Evolutionary conservation across 2,888 invertebrate genomes (phyloP), one percentile per base, ranked within the genome.

Genomic region (Acleris laterana): DNA sequence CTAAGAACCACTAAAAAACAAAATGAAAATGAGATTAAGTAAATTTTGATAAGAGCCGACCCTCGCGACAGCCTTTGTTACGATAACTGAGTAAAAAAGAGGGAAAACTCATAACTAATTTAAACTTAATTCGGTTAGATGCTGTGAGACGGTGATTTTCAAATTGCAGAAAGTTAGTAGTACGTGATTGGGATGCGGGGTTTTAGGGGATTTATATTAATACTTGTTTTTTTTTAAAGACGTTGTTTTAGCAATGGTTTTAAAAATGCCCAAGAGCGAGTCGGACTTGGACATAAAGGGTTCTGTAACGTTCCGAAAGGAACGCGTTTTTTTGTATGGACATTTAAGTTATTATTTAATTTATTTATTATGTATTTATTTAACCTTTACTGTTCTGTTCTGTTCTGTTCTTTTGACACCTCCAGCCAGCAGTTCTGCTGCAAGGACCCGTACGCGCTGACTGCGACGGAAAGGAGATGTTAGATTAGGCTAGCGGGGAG

Each of bases 41-140:
- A 68, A 68, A 68, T 67, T 69, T 70, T 66, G 68, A 71, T 68
- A 63, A 59, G 53, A 42, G 5, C 59, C 28, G 44, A 58, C 62
- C 65, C 65, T 11, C n/a, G 44, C 51, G 32, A 53, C 38, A 48
- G 68, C 57, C 70, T 68, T 70, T 70, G 59, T 65, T 56, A 62
- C 62, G 63, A 70, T 70, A 69, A 69, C 61, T 53, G 51, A 63
- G 68, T 58, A 72, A 70, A 72, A 62, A 66, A 46, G 62, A 67
- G 53, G 56, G 63, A 61, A 64, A 63, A 69, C 67, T 71, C 72
- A 71, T 74, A 73, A 74, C 74, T 72, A 75, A 74, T 74, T 75
- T 74, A 74, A 74, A 74, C 68, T 71, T 72, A 74, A 76, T 76
- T 74, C 71, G 70, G 72, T 74, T 76, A 73, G 69, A 70, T 65